Evolutionary conservation across 2,888 invertebrate species (phyloP), one percentile per base, ranked within the genome.

Genomic region (Schizaphis graminum): DNA sequence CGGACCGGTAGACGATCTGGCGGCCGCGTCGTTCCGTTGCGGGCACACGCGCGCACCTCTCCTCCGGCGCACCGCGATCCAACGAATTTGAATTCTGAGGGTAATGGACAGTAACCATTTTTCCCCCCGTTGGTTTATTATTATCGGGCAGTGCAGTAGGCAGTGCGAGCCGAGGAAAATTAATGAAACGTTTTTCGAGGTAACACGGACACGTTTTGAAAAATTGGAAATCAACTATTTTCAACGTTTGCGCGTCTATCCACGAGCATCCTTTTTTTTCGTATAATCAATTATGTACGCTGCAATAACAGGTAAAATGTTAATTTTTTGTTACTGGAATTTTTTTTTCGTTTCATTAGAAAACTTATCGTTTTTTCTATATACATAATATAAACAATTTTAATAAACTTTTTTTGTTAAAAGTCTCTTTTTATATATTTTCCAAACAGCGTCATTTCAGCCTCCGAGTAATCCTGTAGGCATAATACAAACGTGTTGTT

Each of bases 1-100:
- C 56, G 86, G 92, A 87, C 92, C 92, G 35, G 92, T 61, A 92
- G 92, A 92, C 92, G 57, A 92, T 92, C 92, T 92, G 92, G 92
- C 92, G 92, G 92, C 92, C 87, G 87, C 87, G 91, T 86, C 57
- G 86, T 57, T 57, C 28, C 26, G 24, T 44, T 57, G 41, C 35
- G 77, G 77, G 44, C 61, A 44, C 35, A 4, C 35, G 8, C 44
- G n/a, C 89, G 77, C 89, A 28, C 85, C n/a, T 10, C 53, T 24
- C 67, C 11, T n/a, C 35, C 21, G 89, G 5, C 28, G 57, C 57
- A 8, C 28, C 41, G 41, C 13, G 44, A 28, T 28, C 7, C 7
- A 28, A 44, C 44, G 21, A 21, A 77, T 77, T 77, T 77, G 35
- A 35, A 35, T 77, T 77, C 21, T 35, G 2, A 16, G 77, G n/a